Evolutionary conservation across 2,113 vertebrate species (phyloP).

Genomic region (Seriola quinqueradiata): DNA sequence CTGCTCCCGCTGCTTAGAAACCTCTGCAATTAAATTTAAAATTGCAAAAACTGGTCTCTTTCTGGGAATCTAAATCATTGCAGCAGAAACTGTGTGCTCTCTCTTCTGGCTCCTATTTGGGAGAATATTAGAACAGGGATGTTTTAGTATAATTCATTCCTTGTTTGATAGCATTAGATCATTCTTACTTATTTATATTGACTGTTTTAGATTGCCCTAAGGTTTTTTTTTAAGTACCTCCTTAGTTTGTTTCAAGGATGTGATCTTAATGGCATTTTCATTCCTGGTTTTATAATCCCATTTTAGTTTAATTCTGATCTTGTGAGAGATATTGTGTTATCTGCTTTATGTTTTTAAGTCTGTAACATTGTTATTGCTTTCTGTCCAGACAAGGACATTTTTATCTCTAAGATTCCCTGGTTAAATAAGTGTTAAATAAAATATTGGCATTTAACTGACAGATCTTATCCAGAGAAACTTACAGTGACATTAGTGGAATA

Average conservation of each 20-base stretch:
- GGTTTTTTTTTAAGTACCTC: too few relatives aligned
- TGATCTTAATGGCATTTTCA: neutral
- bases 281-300: conserved; percentile 18
- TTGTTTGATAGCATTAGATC: conserved; percentile 34
- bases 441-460: neutral
- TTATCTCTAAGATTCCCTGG: neutral
- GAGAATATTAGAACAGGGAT: conserved; percentile 24
- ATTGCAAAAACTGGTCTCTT: conserved; percentile 40
- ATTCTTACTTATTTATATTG: conserved; percentile 10
- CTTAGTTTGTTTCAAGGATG: conserved; percentile 15
- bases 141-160: conserved; percentile 44
- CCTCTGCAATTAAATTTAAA: conserved; percentile 60
- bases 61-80: conserved; percentile 49
- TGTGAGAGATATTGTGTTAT: neutral
- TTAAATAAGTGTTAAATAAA: conserved; percentile 8
- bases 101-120: conserved; percentile 22
- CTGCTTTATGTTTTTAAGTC: conserved; percentile 3
- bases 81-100: conserved; percentile 26
- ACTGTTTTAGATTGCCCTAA: conserved; percentile 7
- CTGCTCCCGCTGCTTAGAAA: conserved; percentile 36
- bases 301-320: conserved; percentile 14
- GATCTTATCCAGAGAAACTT: conserved; percentile 4
- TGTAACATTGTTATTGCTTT: neutral
- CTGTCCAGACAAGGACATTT: neutral
- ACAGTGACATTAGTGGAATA: conserved; percentile 3